Percentiles rank a stretch among this genome's conserved stretches.
Conservation (phyloP, 2,113 vertebrate species). For the Tragelaphus imberbis region DNA sequence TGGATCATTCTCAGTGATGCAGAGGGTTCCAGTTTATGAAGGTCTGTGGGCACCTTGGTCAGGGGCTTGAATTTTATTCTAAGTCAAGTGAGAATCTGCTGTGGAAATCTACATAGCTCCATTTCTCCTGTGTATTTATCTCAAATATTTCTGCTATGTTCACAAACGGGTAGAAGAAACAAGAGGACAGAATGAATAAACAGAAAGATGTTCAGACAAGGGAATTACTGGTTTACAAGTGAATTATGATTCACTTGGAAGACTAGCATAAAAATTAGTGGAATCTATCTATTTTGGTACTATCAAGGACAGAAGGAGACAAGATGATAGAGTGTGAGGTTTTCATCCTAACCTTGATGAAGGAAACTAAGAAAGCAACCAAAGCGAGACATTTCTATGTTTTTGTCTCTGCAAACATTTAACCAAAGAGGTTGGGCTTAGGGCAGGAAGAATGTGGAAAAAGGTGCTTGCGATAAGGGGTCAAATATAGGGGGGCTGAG, state of each 20-base stretch:
- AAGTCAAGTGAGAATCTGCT: not conserved
- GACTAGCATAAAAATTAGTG: not conserved
- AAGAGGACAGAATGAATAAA: not conserved
- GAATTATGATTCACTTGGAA: not conserved
- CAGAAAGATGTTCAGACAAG: not conserved
- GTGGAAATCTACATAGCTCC: not conserved
- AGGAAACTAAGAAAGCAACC: not conserved
- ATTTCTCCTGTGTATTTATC: too few species aligned
- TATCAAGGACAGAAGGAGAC: not conserved
- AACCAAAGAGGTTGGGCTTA: not conserved
- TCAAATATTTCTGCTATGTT: not conserved
- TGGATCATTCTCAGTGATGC: not conserved
- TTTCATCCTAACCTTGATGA: not conserved
- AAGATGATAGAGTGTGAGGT: not conserved
- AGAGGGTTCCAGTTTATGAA: not conserved
- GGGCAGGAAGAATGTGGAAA: not conserved
- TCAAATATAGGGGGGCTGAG: not conserved
- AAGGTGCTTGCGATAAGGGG: not conserved
- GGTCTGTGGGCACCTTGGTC: rapidly evolving
- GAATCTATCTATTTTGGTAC: not conserved
- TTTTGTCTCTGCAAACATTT: not conserved
- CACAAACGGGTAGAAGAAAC: not conserved
- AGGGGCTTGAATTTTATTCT: not conserved
- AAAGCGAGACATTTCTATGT: not conserved
- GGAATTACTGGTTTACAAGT: not conserved